Percentiles rank a stretch among this genome's conserved stretches.
Conservation (phyloP, 2,113 vertebrate species). For the Alligator mississippiensis region DNA sequence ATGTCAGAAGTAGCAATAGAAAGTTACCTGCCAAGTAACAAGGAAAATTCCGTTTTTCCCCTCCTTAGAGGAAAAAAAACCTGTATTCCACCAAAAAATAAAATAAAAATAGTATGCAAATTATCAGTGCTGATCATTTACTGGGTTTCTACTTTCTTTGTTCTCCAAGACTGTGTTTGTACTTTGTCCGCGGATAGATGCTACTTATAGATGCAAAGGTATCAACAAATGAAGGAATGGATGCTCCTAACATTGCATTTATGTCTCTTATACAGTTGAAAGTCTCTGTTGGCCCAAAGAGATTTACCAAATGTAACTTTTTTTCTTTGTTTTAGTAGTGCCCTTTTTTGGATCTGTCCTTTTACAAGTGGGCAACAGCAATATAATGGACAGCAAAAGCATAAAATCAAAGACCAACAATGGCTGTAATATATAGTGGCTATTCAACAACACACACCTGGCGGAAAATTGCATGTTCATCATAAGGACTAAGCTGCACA, state of each 20-base stretch:
- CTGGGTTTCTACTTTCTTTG: background rate
- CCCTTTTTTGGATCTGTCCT: background rate
- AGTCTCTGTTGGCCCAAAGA: background rate
- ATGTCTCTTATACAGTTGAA: background rate
- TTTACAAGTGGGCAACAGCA: background rate
- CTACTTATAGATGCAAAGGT: background rate
- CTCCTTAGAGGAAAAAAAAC: background rate
- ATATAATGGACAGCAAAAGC: background rate
- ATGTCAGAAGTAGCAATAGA: slow-evolving; percentile 50
- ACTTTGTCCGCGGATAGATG: background rate
- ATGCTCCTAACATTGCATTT: background rate
- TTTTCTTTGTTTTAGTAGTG: background rate
- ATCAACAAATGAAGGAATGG: background rate
- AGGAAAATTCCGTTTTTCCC: slow-evolving; percentile 20
- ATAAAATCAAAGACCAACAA: fast-evolving
- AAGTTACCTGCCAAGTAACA: slow-evolving; percentile 20
- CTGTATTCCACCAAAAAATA: fast-evolving
- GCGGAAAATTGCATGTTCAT: background rate
- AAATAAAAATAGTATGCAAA: background rate
- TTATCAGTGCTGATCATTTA: fast-evolving
- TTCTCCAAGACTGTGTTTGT: background rate
- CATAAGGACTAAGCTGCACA: fast-evolving
- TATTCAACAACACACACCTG: background rate
- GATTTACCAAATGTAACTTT: background rate
- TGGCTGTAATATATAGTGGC: fast-evolving